Base-by-base conservation (phyloP, 1,140 invertebrate genomes). In the Macrobrachium rosenbergii region DNA sequence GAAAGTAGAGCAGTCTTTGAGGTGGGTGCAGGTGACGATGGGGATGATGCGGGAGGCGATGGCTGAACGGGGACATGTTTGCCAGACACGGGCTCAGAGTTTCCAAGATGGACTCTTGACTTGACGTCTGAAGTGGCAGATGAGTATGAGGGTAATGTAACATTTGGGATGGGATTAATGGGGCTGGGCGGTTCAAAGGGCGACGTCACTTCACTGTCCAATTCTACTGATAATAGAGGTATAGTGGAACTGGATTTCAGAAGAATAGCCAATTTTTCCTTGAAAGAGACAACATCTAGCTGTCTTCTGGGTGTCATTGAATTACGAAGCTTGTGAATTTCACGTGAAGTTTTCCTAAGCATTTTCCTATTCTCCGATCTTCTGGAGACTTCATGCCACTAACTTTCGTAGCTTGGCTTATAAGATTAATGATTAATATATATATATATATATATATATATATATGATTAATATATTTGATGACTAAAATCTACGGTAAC, bases 221-320 rank as follows among this genome's bases (percentile, higher is more conserved):
- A 63, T 77, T 89, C 88, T 72, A 89, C 43, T 59, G 28, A 86
- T 8, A 89, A 58, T 76, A 83, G 88, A 76, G 88, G 88, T 76
- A 89, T 89, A 23, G 78, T 86, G 23, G 88, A 77, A 45, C 79
- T 85, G 72, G 88, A 89, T 63, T 89, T 89, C 2, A 89, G 58
- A 78, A 86, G 85, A 63, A 89, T 86, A 28, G 88, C 88, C 76
- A 89, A 86, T 43, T 89, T 89, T 43, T 89, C 88, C 59, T 97
- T 98, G 92, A 99, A 98, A 28, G 96, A 97, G 90, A 97, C 95
- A 84, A 98, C 93, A 92, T 98, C 97, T 1, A 97, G 97, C 91
- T 97, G 96, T 82, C 96, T 95, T 78, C 87, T 69, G 89, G 96
- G 89, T 16, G 88, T 96, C 90, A 96, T 95, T 52, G 95, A 97